Conservation (phyloP, 37 sponge, comb jelly and placozoan genomes). For the Aplysina aerophoba region DNA sequence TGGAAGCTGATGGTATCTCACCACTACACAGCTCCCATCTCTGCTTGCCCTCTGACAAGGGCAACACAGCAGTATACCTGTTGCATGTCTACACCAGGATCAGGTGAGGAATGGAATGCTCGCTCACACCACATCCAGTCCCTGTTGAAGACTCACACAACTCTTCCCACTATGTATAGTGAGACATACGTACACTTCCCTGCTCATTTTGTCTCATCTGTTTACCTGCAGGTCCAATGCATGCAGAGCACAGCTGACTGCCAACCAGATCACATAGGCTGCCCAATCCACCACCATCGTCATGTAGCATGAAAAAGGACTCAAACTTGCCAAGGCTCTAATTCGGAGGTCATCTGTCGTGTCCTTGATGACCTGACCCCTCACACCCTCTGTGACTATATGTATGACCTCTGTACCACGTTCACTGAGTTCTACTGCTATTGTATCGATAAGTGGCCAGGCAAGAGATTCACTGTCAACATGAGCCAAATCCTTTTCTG, state of each 20-base stretch:
- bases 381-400: constrained; percentile 90
- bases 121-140: too few relatives aligned
- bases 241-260: constrained; percentile 73
- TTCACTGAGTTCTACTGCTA: constrained; percentile 98
- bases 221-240: constrained; percentile 75
- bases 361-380: constrained; percentile 70
- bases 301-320: constrained; percentile 82
- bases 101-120: constrained; percentile 40
- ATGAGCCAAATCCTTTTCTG: constrained; percentile 88
- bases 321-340: constrained; percentile 87
- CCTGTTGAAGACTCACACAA: too few relatives aligned
- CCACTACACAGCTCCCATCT: too few relatives aligned
- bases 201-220: neutral
- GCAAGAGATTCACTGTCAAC: constrained; percentile 78
- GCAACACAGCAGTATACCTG: constrained; percentile 99
- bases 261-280: constrained; percentile 63
- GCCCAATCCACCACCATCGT: constrained; percentile 55
- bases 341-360: constrained; percentile 78
- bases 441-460: constrained; percentile 89
- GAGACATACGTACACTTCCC: too few relatives aligned
- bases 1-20: too few relatives aligned
- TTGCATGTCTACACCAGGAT: constrained; percentile 92
- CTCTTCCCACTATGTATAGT: too few relatives aligned
- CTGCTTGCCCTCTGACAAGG: too few relatives aligned
- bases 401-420: constrained; percentile 88